Base-by-base conservation (phyloP, 2,797 vertebrate species). In the Argya squamiceps region DNA sequence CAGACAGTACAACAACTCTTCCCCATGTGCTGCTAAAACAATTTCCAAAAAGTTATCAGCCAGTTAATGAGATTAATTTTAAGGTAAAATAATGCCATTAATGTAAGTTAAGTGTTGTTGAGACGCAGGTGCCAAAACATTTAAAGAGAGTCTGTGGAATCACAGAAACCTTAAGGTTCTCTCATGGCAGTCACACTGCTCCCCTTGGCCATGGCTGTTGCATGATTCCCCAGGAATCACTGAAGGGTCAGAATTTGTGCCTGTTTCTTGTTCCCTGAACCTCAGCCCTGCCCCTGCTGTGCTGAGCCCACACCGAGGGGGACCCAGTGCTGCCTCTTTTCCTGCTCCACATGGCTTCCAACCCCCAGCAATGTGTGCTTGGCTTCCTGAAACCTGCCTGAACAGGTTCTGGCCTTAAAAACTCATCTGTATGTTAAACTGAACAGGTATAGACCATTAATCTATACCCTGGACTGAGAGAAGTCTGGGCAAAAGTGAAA, bases 281-380 rank as follows among this genome's bases (percentile, higher is more conserved):
- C 22, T 50, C 11, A 29, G 3, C 10, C 26, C 29, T 58, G 13
- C 27, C 22, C 0, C 0, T 4, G 4, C 12, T 58, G 23, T 15
- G n/a, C 39, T 4, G 4, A 73, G 2, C 55, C 34, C 50, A 10
- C 5, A 1, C 41, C 0, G 0, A 60, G 55, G 14, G 8, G 0
- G 8, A 19, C 43, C 27, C 3, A 1, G n/a, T 0, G 0, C 39
- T 23, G 32, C 36, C 34, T 56, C 49, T 23, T 29, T n/a, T 37
- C 22, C 58, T 77, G 5, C 29, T 68, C 34, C 44, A 19, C 9
- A 3, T 2, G 26, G 11, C 34, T 82, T 59, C 47, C n/a, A n/a
- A 34, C 29, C 23, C 22, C 4, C 1, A n/a, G 41, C 41, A 34
- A 18, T 0, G 15, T 0, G 0, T 7, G 1, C 1, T 1, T 1